Conservation (phyloP, 1,140 invertebrate genomes). For the Drosophila paulistorum region DNA sequence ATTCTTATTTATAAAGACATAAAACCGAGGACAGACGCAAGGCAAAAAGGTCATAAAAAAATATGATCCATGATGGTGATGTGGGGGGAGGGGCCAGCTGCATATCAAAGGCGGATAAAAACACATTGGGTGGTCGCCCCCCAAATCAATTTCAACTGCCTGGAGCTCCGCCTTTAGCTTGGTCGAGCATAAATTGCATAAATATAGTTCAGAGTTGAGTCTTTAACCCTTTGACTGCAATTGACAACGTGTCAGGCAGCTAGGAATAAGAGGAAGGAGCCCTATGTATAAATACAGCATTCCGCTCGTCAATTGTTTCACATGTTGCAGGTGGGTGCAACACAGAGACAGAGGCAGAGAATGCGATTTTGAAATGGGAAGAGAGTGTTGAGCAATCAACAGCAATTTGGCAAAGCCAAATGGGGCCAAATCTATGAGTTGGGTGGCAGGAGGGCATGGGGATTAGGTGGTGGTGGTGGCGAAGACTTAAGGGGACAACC, state of each 20-base stretch:
- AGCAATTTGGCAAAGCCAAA: slow-evolving; percentile 76
- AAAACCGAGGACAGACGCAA: slow-evolving; percentile 46
- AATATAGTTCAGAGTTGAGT: slow-evolving; percentile 17
- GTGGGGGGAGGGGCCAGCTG: neutral
- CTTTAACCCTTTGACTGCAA: slow-evolving; percentile 50
- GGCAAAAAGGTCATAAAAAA: slow-evolving; percentile 64
- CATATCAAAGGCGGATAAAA: slow-evolving; percentile 65
- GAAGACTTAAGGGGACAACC: slow-evolving; percentile 39
- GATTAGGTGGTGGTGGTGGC: neutral
- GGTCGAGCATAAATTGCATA: slow-evolving; percentile 16
- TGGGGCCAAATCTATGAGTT: slow-evolving; percentile 18
- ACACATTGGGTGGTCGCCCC: slow-evolving; percentile 51
- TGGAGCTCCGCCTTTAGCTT: slow-evolving; percentile 10
- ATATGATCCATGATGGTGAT: slow-evolving; percentile 10
- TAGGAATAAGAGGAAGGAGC: slow-evolving; percentile 9
- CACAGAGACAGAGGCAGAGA: neutral
- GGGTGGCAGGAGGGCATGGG: neutral
- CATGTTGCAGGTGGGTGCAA: slow-evolving; percentile 13
- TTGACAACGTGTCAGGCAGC: slow-evolving; percentile 59
- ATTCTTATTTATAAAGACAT: slow-evolving; percentile 78
- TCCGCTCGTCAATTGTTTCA: slow-evolving; percentile 44
- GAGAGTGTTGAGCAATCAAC: slow-evolving; percentile 69
- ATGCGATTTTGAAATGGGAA: neutral
- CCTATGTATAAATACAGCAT: neutral
- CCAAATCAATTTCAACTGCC: slow-evolving; percentile 3